Percentiles rank a stretch among this genome's conserved stretches.
Evolutionary conservation across 2,113 vertebrate species (phyloP).

Genomic region (Dasyurus viverrinus): DNA sequence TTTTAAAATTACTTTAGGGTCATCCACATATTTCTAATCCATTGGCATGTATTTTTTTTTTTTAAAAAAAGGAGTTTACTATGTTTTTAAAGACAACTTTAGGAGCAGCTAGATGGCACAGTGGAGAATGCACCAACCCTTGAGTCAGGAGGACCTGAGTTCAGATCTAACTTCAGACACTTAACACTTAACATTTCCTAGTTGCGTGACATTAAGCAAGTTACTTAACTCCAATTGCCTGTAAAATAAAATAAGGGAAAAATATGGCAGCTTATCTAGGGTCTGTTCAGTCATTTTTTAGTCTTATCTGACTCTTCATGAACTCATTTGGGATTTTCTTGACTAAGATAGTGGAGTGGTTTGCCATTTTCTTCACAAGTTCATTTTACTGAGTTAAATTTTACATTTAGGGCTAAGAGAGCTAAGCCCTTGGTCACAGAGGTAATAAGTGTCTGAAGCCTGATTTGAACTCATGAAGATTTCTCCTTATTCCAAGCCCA

Average conservation of each 20-base stretch:
- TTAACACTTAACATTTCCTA: no score
- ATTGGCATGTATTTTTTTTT: not conserved
- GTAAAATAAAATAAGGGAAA: no score
- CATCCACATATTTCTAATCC: conserved; percentile 51
- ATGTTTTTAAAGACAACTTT: not conserved
- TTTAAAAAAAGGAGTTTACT: not conserved
- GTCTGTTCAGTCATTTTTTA: not conserved
- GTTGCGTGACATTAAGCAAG: no score
- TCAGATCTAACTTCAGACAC: no score
- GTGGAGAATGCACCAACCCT: no score
- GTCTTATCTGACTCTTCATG: not conserved
- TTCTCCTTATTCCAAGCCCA: no score
- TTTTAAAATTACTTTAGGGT: not conserved
- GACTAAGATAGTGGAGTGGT: not conserved
- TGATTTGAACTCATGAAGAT: no score
- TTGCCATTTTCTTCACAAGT: not conserved
- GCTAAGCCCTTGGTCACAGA: not conserved
- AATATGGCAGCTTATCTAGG: not conserved
- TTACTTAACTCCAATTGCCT: no score
- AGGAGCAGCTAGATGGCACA: not conserved
- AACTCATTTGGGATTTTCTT: not conserved
- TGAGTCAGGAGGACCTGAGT: no score
- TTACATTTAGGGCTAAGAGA: not conserved
- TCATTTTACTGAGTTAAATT: not conserved
- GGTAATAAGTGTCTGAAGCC: not conserved